Percentiles rank a stretch among this genome's conserved stretches.
Conservation (phyloP, 2,113 vertebrate species). For the Rallus limicola region DNA sequence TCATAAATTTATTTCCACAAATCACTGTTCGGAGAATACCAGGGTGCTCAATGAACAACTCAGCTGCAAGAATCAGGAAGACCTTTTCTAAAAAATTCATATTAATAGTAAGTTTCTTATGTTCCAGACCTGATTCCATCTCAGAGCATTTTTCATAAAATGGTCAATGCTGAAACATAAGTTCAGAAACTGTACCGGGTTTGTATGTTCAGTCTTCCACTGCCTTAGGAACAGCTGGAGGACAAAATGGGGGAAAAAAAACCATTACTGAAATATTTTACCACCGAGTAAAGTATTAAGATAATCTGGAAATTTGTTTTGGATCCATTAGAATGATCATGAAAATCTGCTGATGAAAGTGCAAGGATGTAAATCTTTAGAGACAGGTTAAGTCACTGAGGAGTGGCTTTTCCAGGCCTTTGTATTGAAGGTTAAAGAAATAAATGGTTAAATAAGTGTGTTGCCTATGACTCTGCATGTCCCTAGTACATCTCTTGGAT, state of each 20-base stretch:
- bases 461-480: background rate
- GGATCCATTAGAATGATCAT: background rate
- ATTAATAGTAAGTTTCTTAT: background rate
- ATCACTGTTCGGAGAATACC: background rate
- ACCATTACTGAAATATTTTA: background rate
- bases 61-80: background rate
- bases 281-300: background rate
- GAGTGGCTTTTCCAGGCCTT: background rate
- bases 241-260: background rate
- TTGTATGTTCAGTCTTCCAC: background rate
- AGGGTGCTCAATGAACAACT: background rate
- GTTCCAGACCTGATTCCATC: background rate
- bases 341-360: background rate
- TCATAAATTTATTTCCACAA: background rate
- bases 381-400: background rate
- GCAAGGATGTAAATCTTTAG: background rate
- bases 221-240: background rate
- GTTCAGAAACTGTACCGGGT: background rate
- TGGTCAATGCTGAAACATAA: background rate
- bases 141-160: background rate
- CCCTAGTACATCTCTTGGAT: background rate
- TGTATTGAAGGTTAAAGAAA: background rate
- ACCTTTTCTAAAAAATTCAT: background rate
- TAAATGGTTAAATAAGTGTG: background rate
- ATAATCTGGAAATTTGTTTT: background rate